A percentile compares a stretch with the other conserved stretches of the same genome.
phyloP scores from a whole-genome alignment of 2,888 invertebrate genomes.

The Erebia ligea region DNA sequence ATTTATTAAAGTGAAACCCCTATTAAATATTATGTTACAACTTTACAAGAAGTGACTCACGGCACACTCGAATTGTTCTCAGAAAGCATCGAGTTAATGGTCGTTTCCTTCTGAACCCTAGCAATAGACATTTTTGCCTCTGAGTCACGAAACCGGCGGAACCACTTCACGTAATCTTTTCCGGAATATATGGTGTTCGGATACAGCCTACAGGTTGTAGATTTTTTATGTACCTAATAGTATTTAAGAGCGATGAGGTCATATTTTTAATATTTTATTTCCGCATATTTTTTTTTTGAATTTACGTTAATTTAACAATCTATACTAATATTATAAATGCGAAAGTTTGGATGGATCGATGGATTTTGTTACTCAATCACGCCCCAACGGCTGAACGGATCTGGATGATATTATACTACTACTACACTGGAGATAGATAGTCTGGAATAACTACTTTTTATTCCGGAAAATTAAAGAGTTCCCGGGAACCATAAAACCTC shows the following conservation, averaged over 20 bases:
- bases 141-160: conserved; percentile 47
- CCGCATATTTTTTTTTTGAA: background rate
- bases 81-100: conserved; percentile 65
- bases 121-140: conserved; percentile 35
- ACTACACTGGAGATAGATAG: no score
- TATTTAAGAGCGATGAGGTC: background rate
- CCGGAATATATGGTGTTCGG: conserved; percentile 23
- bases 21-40: conserved; percentile 36
- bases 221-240: conserved; percentile 42
- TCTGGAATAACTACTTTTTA: no score
- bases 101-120: conserved; percentile 61
- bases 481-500: no score
- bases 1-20: conserved; percentile 36
- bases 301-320: no score
- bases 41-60: conserved; percentile 53
- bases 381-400: no score
- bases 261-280: background rate
- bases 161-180: conserved; percentile 30
- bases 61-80: conserved; percentile 52
- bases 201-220: conserved; percentile 48
- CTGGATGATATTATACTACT: no score
- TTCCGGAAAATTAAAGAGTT: no score
- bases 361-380: no score
- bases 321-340: no score
- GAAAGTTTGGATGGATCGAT: no score